phyloP scores from a whole-genome alignment of 2,888 invertebrate genomes.

The Microplitis deprimator region DNA sequence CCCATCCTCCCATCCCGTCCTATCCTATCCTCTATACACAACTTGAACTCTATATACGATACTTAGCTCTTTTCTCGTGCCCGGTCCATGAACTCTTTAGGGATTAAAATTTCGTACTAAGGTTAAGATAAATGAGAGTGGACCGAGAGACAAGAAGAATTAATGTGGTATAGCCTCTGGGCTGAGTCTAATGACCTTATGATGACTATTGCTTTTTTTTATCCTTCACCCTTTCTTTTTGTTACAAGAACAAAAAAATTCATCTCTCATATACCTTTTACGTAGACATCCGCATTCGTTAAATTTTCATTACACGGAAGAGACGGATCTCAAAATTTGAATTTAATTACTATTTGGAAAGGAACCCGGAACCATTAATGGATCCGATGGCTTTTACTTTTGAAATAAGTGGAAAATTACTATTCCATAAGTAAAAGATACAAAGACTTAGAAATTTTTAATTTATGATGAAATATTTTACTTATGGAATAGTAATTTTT shows the following conservation, averaged over 20 bases:
- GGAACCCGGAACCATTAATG: no score
- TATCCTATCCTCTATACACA: not conserved
- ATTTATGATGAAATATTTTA: no score
- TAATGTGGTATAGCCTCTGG: slow-evolving; percentile 1
- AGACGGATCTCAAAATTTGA: no score
- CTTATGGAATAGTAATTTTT: no score
- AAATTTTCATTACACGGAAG: not conserved
- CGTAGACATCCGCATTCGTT: slow-evolving; percentile 13
- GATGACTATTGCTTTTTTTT: slow-evolving; percentile 13
- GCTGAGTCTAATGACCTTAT: slow-evolving; percentile 25
- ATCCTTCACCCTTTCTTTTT: slow-evolving; percentile 6
- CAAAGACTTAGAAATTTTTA: no score
- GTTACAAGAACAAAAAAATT: not conserved
- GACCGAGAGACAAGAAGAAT: slow-evolving; percentile 9
- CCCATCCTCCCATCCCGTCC: not conserved
- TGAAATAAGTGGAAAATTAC: no score
- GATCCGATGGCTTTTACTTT: no score
- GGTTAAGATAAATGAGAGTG: slow-evolving; percentile 3
- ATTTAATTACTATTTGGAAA: no score
- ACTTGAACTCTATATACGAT: not conserved
- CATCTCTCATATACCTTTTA: not conserved
- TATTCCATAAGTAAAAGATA: no score
- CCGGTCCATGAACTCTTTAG: slow-evolving; percentile 37
- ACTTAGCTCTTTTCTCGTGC: not conserved
- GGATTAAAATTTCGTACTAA: slow-evolving; percentile 28